These are phyloP conservation scores for Pagrus major DNA, from an alignment of 2,113 vertebrate genomes.

Conservation along the genomic window DNA sequence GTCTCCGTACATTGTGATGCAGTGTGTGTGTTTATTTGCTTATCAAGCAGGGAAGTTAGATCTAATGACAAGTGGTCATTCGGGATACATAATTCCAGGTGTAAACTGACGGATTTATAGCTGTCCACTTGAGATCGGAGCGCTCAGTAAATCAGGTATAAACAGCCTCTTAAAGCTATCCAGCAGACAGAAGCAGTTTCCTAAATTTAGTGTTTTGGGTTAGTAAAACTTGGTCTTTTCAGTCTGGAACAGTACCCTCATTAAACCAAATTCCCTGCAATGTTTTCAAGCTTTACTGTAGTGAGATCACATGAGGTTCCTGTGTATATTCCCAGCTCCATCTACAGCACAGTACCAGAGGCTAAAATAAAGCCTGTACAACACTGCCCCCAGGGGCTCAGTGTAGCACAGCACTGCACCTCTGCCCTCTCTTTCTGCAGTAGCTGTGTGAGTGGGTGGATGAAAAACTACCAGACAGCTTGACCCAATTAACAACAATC, in stretches of 20 bases:
- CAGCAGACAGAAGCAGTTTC: background rate
- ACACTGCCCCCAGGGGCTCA: conserved; percentile 76
- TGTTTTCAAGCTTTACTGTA: conserved; percentile 15
- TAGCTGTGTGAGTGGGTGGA: conserved; percentile 55
- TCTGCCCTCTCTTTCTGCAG: conserved; percentile 32
- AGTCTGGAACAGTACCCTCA: background rate
- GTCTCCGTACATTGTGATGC: too few relatives aligned
- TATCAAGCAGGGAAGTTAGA: too few relatives aligned
- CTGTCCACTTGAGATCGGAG: too few relatives aligned
- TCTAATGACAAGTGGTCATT: too few relatives aligned
- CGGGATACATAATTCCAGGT: too few relatives aligned
- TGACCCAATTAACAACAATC: conserved; percentile 74
- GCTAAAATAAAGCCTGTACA: conserved; percentile 58
- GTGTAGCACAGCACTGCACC: conserved; percentile 44
- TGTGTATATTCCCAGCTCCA: conserved; percentile 3
- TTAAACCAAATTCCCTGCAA: background rate
- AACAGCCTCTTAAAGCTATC: too few relatives aligned
- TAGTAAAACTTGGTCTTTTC: background rate
- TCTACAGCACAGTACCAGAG: background rate
- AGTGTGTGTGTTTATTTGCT: too few relatives aligned
- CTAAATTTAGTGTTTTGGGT: background rate
- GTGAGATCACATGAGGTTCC: conserved; percentile 3
- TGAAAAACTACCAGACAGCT: conserved; percentile 55
- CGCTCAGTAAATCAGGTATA: too few relatives aligned
- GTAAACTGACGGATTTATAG: too few relatives aligned